Evolutionary conservation across 2,113 vertebrate species (phyloP).

Genomic region (Sitta europaea): DNA sequence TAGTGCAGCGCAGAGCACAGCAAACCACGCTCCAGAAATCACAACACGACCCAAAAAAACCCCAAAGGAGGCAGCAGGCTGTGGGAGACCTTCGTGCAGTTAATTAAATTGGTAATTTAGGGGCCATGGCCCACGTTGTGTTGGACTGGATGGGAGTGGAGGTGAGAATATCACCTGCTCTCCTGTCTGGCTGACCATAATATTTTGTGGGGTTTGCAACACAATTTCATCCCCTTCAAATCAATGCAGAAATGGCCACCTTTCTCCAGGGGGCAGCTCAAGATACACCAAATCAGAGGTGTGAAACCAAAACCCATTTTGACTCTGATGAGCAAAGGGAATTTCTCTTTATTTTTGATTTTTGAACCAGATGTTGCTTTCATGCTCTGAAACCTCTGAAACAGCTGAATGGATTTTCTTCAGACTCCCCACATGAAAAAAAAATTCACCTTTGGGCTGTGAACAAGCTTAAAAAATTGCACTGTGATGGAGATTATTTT

Average conservation of each 20-base stretch:
- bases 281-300: neutral
- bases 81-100: neutral
- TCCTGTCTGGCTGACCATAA: neutral
- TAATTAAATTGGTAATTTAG: neutral
- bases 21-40: neutral
- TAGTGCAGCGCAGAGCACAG: neutral
- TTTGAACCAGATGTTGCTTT: constrained; percentile 64
- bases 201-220: neutral
- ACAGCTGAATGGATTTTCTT: constrained; percentile 63
- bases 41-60: neutral
- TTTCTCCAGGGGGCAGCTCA: constrained; percentile 2
- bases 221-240: neutral
- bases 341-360: constrained; percentile 35
- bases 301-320: constrained; percentile 36
- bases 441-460: constrained; percentile 54
- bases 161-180: neutral
- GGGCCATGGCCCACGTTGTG: fast-evolving
- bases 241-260: neutral
- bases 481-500: neutral
- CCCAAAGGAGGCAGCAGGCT: neutral
- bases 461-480: constrained; percentile 50
- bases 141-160: neutral
- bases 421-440: constrained; percentile 4
- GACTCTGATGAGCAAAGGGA: constrained; percentile 42
- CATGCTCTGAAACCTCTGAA: constrained; percentile 53